Evolutionary conservation across 2,888 invertebrate species (phyloP), one percentile per base, ranked within the genome.

Genomic region (Drosophila mulleri): DNA sequence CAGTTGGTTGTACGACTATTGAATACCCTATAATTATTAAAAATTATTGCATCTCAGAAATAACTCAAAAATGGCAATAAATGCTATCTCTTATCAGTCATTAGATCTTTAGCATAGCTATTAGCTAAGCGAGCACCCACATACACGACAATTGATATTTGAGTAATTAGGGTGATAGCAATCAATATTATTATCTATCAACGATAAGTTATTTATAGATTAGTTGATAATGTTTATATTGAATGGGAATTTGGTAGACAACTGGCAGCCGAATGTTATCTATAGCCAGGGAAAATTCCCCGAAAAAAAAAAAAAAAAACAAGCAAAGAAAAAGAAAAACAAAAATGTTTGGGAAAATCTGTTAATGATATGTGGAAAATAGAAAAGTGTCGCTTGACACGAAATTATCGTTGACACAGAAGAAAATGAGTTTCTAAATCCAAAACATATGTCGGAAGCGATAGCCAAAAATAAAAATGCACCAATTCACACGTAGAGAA

Each of bases 391-490:
- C 67, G 37, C 29, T 60, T 57, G 56, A 61, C 67, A 64, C 54
- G 57, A 67, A 65, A 73, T 58, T 58, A 64, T 75, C 74, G 72
- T 73, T 77, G 83, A 82, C 86, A 88, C 83, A 74, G 58, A 72
- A 74, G 66, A 69, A 79, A 80, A 88, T 83, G 71, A 71, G 69
- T 80, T 83, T 80, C 71, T 50, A 58, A 73, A 88, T 75, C 59
- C 72, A 41, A 80, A 86, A 83, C 88, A 83, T 75, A 56, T 83
- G 88, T 83, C 74, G 64, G 64, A 56, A 75, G 47, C 70, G 80
- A 48, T 32, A 57, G 41, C 53, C 70, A 77, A 75, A 88, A 83
- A 88, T 82, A 84, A 61, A 83, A 53, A 63, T 35, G 20, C 47
- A 72, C 44, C 56, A 64, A 58, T 63, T 67, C 54, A 72, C 78